phyloP scores from a whole-genome alignment of 1,140 invertebrate species.

The Hypsibius dujardini region DNA sequence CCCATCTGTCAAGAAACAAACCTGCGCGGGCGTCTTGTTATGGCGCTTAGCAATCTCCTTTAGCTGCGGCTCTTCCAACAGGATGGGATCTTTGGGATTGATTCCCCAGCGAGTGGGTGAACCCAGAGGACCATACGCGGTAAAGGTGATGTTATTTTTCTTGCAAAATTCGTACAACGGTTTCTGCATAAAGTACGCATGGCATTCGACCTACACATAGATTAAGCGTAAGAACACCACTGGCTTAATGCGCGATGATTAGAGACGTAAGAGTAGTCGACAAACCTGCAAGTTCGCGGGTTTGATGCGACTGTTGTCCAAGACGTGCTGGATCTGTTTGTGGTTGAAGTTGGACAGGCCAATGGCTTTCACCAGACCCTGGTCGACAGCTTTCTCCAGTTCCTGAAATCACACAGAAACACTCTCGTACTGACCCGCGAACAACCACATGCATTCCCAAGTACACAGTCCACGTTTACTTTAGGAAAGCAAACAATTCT shows the following conservation, averaged over 20 bases:
- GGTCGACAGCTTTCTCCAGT: conserved; percentile 31
- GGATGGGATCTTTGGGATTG: conserved; percentile 18
- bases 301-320: conserved; percentile 47
- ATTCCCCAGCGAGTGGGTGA: not conserved
- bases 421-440: no score
- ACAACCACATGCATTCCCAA: no score
- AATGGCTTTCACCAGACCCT: conserved; percentile 40
- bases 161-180: conserved; percentile 53
- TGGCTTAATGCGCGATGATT: not conserved
- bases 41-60: conserved; percentile 47
- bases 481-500: not conserved
- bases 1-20: conserved; percentile 40
- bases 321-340: conserved; percentile 52
- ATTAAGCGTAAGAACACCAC: not conserved
- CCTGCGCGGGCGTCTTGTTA: conserved; percentile 49
- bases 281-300: conserved; percentile 59
- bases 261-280: not conserved
- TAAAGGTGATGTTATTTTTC: conserved; percentile 49
- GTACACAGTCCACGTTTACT: no score
- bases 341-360: conserved; percentile 69
- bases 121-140: conserved; percentile 66
- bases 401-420: not conserved
- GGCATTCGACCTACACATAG: conserved; percentile 58
- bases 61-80: conserved; percentile 42
- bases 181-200: conserved; percentile 62